Base-by-base conservation (phyloP, 2,797 vertebrate species). In the Enteromius anoplus region DNA sequence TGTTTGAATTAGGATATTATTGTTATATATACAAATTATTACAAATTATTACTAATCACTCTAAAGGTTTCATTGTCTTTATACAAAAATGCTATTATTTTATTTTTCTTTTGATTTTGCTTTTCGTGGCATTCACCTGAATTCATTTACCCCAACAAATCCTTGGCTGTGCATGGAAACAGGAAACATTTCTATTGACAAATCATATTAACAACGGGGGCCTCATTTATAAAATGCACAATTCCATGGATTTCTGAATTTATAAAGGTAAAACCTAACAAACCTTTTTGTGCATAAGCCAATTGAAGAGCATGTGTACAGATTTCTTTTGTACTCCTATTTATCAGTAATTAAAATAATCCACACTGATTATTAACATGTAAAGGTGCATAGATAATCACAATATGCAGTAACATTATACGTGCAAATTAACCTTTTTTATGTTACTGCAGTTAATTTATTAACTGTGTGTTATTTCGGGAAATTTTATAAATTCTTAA, bases 71-170 rank as follows among this genome's bases (percentile, higher is more conserved):
- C 19, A 34, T 53, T 34, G 51, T n/a, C 12, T 23, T 55, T 53
- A 73, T n/a, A 8, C 49, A 73, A 55, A 73, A 72, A 21, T 12
- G 32, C 17, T 14, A n/a, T n/a, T 0, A 11, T 42, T 5, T 42
- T 40, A n/a, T 55, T 51, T 55, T 55, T 40, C 3, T 37, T 58
- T 32, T 19, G 11, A 40, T 17, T 60, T 76, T 23, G 14, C 11
- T 58, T 58, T 45, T 42, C 3, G 14, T 26, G 34, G 21, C 7
- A 2, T 26, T 60, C 34, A 60, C 4, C 12, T 6, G 21, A 21
- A 73, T 64, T 21, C 58, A 73, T 81, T 73, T 26, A 17, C 70
- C 70, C 58, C 55, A 73, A 23, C 45, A 73, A 73, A 34, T 51
- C 68, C 10, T 58, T 14, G 3, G 17, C 6, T 34, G 29, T 17